Percentiles rank a stretch among this genome's conserved stretches.
phyloP scores from a whole-genome alignment of 2,797 vertebrate genomes.

The Leptatherina wallacei region DNA sequence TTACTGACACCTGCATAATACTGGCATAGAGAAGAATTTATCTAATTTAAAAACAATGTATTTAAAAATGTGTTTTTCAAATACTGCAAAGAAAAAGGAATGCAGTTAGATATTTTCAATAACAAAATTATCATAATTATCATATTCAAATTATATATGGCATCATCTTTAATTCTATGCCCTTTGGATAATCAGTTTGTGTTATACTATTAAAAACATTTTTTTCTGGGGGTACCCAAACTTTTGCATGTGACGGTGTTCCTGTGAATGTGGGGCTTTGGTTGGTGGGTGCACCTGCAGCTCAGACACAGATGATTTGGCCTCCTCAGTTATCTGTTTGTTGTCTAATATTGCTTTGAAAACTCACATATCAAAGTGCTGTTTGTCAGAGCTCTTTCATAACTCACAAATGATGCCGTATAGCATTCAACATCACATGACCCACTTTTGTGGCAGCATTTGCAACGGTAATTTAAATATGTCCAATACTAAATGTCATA shows the following conservation, averaged over 20 bases:
- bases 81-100: too few relatives aligned
- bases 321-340: slow-evolving; percentile 26
- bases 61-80: too few relatives aligned
- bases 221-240: neutral
- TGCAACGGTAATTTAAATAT: slow-evolving; percentile 39
- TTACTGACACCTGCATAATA: too few relatives aligned
- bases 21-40: too few relatives aligned
- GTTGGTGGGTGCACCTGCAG: slow-evolving; percentile 44
- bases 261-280: slow-evolving; percentile 2
- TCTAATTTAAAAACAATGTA: too few relatives aligned
- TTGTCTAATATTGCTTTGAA: slow-evolving; percentile 52
- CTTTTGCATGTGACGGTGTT: too few relatives aligned
- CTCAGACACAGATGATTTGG: slow-evolving; percentile 24
- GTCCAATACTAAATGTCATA: neutral
- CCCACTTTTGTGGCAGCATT: slow-evolving; percentile 39
- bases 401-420: slow-evolving; percentile 30
- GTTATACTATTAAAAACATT: neutral
- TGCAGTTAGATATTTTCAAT: too few relatives aligned
- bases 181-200: too few relatives aligned
- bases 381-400: slow-evolving; percentile 37
- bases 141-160: too few relatives aligned
- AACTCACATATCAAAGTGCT: slow-evolving; percentile 50
- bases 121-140: too few relatives aligned
- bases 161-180: neutral
- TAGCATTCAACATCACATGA: slow-evolving; percentile 30